These are phyloP conservation scores for Brachypterus glaber DNA, from an alignment of 2,888 invertebrate genomes.

Conservation along the genomic window DNA sequence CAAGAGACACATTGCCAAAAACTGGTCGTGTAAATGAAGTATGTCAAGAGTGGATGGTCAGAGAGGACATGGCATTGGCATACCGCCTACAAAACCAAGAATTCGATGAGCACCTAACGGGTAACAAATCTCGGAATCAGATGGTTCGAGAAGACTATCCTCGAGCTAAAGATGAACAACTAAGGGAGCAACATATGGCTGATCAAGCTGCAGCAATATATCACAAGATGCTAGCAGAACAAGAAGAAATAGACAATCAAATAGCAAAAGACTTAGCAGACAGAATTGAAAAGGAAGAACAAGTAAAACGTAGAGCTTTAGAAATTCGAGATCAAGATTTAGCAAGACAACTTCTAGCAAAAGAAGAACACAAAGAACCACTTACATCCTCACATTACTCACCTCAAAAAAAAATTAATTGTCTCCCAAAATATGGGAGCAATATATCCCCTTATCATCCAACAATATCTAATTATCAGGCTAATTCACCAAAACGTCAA, in stretches of 20 bases:
- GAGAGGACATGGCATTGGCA: conserved; percentile 75
- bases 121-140: conserved; percentile 66
- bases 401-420: conserved; percentile 25
- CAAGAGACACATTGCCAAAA: conserved; percentile 49
- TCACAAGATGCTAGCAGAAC: conserved; percentile 52
- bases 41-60: conserved; percentile 72
- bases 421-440: conserved; percentile 21
- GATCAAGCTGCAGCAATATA: conserved; percentile 53
- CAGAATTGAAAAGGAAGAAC: conserved; percentile 51
- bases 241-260: conserved; percentile 59
- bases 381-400: conserved; percentile 16
- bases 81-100: conserved; percentile 74
- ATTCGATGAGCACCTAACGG: conserved; percentile 67
- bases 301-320: conserved; percentile 43
- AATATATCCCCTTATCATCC: conserved; percentile 28
- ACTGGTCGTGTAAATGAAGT: conserved; percentile 63
- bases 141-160: conserved; percentile 71
- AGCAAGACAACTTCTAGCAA: conserved; percentile 45
- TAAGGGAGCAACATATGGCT: conserved; percentile 55
- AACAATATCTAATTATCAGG: conserved; percentile 28
- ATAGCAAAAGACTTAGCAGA: conserved; percentile 59
- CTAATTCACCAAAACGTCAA: conserved; percentile 33
- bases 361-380: conserved; percentile 22
- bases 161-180: conserved; percentile 63
- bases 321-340: conserved; percentile 47